Evolutionary conservation across 1,140 invertebrate genomes (phyloP).

Genomic region (Paracyclopina nana): DNA sequence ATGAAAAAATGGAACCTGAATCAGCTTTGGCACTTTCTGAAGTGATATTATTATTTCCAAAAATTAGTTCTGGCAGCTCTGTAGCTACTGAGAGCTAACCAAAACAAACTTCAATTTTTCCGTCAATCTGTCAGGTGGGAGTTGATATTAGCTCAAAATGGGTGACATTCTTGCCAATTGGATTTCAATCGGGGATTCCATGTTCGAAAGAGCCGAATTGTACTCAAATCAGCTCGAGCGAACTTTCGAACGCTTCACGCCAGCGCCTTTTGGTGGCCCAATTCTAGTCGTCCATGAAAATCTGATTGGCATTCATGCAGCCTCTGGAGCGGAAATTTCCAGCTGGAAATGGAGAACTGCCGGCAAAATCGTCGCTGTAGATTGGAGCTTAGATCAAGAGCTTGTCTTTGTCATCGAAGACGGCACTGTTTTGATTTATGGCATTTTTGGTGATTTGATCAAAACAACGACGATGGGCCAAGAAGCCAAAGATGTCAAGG

Average conservation of each 20-base stretch:
- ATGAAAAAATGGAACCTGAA: too few species aligned
- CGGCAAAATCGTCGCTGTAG: background rate
- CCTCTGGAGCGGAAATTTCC: background rate
- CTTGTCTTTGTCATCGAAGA: constrained; percentile 4
- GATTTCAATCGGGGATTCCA: background rate
- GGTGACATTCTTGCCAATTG: background rate
- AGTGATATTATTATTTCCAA: too few species aligned
- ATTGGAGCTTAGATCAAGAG: background rate
- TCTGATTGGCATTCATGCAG: background rate
- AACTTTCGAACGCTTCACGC: background rate
- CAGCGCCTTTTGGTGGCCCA: constrained; percentile 1
- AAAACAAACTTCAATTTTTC: too few species aligned
- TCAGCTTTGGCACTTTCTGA: too few species aligned
- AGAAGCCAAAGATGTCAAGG: constrained; percentile 11
- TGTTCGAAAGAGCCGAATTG: background rate
- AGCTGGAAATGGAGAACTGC: background rate
- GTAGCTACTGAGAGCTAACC: too few species aligned
- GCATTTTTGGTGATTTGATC: constrained; percentile 11
- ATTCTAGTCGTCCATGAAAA: background rate
- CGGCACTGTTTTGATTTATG: constrained; percentile 13
- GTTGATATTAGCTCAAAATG: too few species aligned
- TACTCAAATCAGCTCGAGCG: background rate
- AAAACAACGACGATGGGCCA: constrained; percentile 1
- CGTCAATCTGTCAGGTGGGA: too few species aligned
- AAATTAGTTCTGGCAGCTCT: too few species aligned